These are phyloP conservation scores for Solenodon paradoxus DNA, from an alignment of 2,113 vertebrate species.

Conservation along the genomic window DNA sequence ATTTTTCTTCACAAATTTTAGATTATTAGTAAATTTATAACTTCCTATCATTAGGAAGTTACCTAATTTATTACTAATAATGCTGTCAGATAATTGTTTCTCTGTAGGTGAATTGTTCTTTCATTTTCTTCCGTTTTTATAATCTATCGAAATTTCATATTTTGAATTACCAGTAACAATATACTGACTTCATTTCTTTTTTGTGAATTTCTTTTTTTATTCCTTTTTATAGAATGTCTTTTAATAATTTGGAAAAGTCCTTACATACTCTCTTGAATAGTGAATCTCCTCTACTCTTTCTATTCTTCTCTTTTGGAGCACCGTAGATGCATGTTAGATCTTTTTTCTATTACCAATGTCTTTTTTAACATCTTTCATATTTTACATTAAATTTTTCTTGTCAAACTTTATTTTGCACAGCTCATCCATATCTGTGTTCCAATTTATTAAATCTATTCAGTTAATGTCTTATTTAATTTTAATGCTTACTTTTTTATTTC, in stretches of 20 bases:
- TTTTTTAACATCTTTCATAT: neutral
- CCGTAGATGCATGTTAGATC: neutral
- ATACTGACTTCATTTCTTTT: neutral
- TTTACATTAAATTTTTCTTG: neutral
- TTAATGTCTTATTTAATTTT: neutral
- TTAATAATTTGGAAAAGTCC: neutral
- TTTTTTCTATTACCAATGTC: neutral
- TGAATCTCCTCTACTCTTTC: neutral
- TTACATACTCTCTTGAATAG: neutral
- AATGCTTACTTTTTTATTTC: slow-evolving; percentile 13
- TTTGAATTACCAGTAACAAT: neutral
- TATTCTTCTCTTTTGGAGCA: neutral
- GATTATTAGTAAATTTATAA: neutral
- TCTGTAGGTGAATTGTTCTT: neutral
- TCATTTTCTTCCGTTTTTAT: neutral
- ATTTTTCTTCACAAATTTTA: neutral
- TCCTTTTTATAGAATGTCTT: neutral
- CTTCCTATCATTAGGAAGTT: neutral
- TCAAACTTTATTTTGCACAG: neutral
- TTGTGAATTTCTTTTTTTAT: neutral
- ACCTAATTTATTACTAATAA: neutral
- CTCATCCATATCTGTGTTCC: neutral
- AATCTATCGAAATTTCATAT: neutral
- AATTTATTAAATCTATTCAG: slow-evolving; percentile 8
- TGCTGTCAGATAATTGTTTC: neutral